Evolutionary conservation across 1,140 invertebrate species (phyloP).

Genomic region (Copidosoma floridanum): DNA sequence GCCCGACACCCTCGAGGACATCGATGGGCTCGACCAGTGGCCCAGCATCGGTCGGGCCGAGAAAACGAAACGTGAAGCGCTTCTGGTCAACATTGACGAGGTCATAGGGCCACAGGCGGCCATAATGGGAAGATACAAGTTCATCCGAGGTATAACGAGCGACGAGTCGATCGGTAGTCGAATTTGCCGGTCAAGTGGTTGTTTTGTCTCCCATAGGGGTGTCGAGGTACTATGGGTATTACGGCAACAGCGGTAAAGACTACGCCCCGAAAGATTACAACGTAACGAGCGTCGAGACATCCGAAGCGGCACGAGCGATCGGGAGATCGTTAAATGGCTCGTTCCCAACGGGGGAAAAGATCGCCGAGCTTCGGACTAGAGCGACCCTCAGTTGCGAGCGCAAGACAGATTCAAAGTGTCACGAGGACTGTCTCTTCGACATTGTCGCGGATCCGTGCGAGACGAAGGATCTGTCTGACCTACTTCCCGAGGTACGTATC

Average conservation of each 20-base stretch:
- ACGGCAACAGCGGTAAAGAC: neutral
- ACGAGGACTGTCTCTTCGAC: neutral
- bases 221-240: neutral
- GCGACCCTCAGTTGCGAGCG: neutral
- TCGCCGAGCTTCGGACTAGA: neutral
- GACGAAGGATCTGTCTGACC: neutral
- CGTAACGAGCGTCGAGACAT: neutral
- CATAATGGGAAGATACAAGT: slow-evolving; percentile 41
- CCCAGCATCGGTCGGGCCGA: slow-evolving; percentile 35
- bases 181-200: too few species aligned
- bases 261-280: slow-evolving; percentile 5
- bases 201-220: neutral
- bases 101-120: slow-evolving; percentile 24
- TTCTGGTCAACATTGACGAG: slow-evolving; percentile 47
- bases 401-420: neutral
- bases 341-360: neutral
- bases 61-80: slow-evolving; percentile 15
- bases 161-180: too few species aligned
- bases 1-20: slow-evolving; percentile 33
- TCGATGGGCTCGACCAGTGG: slow-evolving; percentile 53
- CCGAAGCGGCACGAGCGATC: neutral
- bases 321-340: neutral
- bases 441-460: slow-evolving; percentile 7
- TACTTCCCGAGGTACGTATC: neutral
- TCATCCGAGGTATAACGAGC: slow-evolving; percentile 36